Evolutionary conservation across 2,113 vertebrate genomes (phyloP).

Genomic region (Aleadryas rufinucha): DNA sequence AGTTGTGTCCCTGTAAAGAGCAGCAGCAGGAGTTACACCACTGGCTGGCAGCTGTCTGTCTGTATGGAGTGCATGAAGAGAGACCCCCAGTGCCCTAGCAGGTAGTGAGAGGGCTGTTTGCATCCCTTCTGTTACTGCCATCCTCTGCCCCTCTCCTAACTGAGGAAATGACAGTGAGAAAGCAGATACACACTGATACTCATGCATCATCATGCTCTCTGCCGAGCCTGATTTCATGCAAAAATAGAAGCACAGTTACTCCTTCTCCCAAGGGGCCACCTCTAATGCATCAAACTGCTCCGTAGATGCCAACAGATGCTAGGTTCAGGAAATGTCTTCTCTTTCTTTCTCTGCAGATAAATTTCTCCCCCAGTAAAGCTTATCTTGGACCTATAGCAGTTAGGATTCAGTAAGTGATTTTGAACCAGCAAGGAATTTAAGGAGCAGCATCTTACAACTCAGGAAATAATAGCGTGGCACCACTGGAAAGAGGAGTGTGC

Average conservation of each 20-base stretch:
- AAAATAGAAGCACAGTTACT: constrained; percentile 46
- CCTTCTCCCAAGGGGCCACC: not conserved
- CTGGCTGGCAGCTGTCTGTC: not conserved
- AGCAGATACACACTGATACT: not conserved
- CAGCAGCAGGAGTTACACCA: not conserved
- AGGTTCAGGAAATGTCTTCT: not conserved
- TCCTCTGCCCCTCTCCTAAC: not conserved
- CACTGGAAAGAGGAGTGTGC: not conserved
- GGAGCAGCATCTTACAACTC: not conserved
- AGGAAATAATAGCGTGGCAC: not conserved
- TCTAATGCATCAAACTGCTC: constrained; percentile 1
- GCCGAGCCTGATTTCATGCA: not conserved
- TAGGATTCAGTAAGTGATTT: not conserved
- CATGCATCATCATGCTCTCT: constrained; percentile 13
- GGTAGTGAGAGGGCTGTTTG: not conserved
- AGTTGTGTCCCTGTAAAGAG: not conserved
- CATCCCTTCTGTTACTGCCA: not conserved
- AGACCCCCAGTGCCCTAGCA: not conserved
- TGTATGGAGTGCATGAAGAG: not conserved
- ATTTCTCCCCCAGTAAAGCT: not conserved
- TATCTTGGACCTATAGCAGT: not conserved
- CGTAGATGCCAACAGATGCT: not conserved
- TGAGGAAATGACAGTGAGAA: not conserved
- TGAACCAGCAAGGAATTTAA: not conserved
- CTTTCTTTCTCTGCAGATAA: not conserved